Evolutionary conservation across 2,888 invertebrate genomes (phyloP), one percentile per base, ranked within the genome.

Genomic region (Amblyjoppa fuscipennis): DNA sequence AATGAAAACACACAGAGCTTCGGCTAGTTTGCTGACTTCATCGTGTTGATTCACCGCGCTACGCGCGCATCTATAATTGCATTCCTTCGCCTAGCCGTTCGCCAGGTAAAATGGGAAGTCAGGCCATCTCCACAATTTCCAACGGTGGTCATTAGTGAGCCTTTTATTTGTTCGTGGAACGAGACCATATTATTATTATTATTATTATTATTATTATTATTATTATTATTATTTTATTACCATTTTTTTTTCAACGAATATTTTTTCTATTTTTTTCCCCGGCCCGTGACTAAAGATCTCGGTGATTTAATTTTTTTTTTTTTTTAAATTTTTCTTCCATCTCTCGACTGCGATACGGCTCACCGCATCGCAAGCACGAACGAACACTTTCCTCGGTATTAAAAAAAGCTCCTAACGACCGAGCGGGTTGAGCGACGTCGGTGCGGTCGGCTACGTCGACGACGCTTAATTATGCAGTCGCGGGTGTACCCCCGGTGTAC

Each of bases 381-480:
- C 80, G 80, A 83, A 85, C 80, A 85, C 85, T 83, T 85, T 83
- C 76, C 76, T 59, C 68, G 83, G 83, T 83, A 85, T 85, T 83
- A 85, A 85, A 85, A 85, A 85, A 49, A 49, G 45, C 79, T 83
- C 80, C 73, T 85, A 83, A 85, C 83, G 85, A 85, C 82, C 79
- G 66, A 53, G 82, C 73, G 68, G 41, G 78, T 73, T 61, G 69
- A 83, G 59, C 82, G 71, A 75, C 82, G 79, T 51, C 71, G 73
- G 69, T 51, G 69, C 64, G 73, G 69, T 70, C 71, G 45, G 80
- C 79, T 75, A 74, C 84, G 74, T 66, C 81, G 78, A 68, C 75
- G 83, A 73, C 83, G 83, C 83, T 85, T 83, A 85, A 85, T 85
- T 85, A 85, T 85, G 85, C 85, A 83, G 85, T 83, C 85, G 83